Conservation (phyloP, 2,888 invertebrate genomes). For the Nomada hirtipes region DNA sequence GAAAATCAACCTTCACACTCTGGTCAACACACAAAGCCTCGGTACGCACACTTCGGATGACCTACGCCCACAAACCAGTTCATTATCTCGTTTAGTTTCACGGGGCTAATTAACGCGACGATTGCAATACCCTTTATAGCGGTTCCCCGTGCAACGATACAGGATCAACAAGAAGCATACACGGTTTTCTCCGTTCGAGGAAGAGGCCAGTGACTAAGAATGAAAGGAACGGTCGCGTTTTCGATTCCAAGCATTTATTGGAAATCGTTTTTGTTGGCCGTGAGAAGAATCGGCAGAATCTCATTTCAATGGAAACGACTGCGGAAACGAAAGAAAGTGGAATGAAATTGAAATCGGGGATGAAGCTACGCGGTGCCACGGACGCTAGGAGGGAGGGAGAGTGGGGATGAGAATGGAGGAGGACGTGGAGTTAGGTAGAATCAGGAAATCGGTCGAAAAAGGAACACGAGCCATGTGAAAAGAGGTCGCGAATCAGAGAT, state of each 20-base stretch:
- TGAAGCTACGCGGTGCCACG: neutral
- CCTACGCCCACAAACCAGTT: neutral
- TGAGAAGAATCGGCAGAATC: slow-evolving; percentile 57
- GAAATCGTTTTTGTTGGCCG: slow-evolving; percentile 59
- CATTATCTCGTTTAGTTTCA: neutral
- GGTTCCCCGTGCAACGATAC: neutral
- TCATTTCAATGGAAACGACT: slow-evolving; percentile 59
- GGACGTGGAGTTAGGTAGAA: slow-evolving; percentile 26
- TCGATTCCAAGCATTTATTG: slow-evolving; percentile 61
- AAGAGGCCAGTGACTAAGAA: neutral
- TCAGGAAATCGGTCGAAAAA: slow-evolving; percentile 40
- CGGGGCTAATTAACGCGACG: neutral
- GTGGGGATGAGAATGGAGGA: neutral
- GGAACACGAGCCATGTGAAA: slow-evolving; percentile 27
- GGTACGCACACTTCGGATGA: neutral
- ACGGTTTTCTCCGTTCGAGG: too few relatives aligned
- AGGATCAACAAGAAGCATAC: neutral
- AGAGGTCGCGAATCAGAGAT: slow-evolving; percentile 22
- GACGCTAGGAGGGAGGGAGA: neutral
- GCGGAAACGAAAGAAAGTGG: slow-evolving; percentile 68
- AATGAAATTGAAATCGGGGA: slow-evolving; percentile 63
- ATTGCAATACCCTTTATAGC: neutral
- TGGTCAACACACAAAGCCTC: too few relatives aligned
- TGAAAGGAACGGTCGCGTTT: slow-evolving; percentile 6
- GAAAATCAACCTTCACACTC: too few relatives aligned